Percentiles rank a stretch among this genome's conserved stretches.
phyloP scores from a whole-genome alignment of 2,797 vertebrate species.

The Cirrhinus molitorella region DNA sequence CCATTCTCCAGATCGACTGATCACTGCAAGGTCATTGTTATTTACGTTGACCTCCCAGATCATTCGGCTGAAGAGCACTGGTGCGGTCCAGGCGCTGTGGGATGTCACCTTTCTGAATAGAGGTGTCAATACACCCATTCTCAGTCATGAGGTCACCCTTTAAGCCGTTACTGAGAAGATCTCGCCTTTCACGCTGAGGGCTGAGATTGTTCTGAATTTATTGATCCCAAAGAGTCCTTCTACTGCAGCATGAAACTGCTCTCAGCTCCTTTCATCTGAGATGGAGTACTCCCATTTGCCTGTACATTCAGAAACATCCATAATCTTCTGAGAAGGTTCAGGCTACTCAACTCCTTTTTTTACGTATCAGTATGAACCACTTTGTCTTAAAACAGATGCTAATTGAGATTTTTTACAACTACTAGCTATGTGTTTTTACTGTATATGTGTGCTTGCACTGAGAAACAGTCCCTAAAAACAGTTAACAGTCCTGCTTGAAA shows the following conservation, averaged over 20 bases:
- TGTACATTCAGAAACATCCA: constrained; percentile 71
- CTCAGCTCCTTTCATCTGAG: constrained; percentile 23
- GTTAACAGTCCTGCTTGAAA: too few species aligned
- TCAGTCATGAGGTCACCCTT: constrained; percentile 30
- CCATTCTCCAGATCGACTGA: background rate
- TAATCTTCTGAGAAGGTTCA: constrained; percentile 27
- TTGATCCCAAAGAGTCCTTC: constrained; percentile 34
- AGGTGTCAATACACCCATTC: background rate
- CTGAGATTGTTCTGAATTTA: constrained; percentile 35
- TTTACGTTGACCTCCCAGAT: constrained; percentile 21
- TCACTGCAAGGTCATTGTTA: background rate
- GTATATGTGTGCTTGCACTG: background rate
- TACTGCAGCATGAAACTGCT: constrained; percentile 23
- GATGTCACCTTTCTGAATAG: constrained; percentile 2
- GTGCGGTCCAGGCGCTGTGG: background rate
- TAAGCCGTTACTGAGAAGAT: constrained; percentile 26
- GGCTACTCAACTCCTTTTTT: background rate
- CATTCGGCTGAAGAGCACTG: background rate
- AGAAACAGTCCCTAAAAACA: too few species aligned
- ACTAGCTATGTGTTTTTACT: background rate
- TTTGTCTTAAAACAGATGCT: background rate
- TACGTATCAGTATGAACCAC: background rate
- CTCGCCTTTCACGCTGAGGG: constrained; percentile 19
- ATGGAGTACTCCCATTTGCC: constrained; percentile 60
- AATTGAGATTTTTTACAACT: background rate